Conservation (phyloP, 2,888 invertebrate species). For the Drosophila acutilabella region DNA sequence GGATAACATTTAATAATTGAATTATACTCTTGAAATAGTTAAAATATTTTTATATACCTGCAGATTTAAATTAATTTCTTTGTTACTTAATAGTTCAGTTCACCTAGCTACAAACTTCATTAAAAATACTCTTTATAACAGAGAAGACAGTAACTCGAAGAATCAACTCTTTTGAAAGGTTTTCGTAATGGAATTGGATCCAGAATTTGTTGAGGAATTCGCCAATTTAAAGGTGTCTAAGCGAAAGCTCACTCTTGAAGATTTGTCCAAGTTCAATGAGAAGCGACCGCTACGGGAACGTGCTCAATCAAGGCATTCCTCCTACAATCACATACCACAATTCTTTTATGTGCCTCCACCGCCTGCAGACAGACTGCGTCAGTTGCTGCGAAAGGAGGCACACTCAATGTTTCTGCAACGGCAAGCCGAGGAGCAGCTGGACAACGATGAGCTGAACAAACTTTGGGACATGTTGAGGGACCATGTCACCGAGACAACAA, state of each 20-base stretch:
- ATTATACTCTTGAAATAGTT: too few species aligned
- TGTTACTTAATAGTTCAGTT: background rate
- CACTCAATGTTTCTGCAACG: conserved; percentile 94
- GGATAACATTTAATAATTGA: background rate
- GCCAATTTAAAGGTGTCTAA: conserved; percentile 65
- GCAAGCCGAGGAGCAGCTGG: conserved; percentile 92
- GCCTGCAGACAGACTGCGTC: conserved; percentile 90
- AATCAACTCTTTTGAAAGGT: background rate
- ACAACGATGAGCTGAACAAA: conserved; percentile 94
- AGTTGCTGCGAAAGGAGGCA: conserved; percentile 94
- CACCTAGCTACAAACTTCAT: background rate
- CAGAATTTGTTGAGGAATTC: conserved; percentile 76
- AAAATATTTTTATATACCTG: too few species aligned
- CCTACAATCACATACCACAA: conserved; percentile 88
- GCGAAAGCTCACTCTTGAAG: conserved; percentile 51
- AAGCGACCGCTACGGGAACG: conserved; percentile 38
- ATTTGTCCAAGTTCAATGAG: conserved; percentile 60
- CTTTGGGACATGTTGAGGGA: conserved; percentile 94
- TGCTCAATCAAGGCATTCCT: conserved; percentile 57
- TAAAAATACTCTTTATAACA: background rate
- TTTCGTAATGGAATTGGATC: conserved; percentile 78
- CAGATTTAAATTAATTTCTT: too few species aligned
- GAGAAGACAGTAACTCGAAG: background rate
- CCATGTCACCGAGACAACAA: conserved; percentile 89
- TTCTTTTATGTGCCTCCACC: conserved; percentile 92